Evolutionary conservation across 2,888 invertebrate species (phyloP), one percentile per base, ranked within the genome.

Genomic region (Rapana venosa): DNA sequence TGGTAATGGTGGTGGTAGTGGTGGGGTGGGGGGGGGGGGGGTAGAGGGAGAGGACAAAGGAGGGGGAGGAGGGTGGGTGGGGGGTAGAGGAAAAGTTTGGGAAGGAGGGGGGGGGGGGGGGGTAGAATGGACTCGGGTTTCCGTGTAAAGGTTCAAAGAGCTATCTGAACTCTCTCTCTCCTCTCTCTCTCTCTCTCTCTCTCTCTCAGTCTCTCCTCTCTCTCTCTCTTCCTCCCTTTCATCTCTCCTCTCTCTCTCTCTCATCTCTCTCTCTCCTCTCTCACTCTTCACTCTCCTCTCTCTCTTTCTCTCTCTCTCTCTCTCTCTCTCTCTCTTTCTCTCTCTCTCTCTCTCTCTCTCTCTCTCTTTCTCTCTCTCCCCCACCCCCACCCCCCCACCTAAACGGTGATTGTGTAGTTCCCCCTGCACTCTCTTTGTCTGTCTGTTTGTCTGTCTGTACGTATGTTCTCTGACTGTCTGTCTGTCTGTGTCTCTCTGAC

Each of bases 151-250:
- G 20, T 61, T 0, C 20, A 13, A 13, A 61, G n/a, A n/a, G n/a
- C n/a, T n/a, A n/a, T n/a, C n/a, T n/a, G n/a, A n/a, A n/a, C 70
- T 70, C 70, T 70, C 70, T 70, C 70, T 70, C 70, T 70, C 22
- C 70, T 70, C 70, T 70, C 70, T 70, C 15, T 70, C 70, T 70
- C 70, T 70, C 70, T 70, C 15, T 70, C 70, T 70, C 70, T 70
- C 70, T 70, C 70, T 70, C 70, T 70, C 70, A 22, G 22, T 70
- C 70, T 70, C 15, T 70, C 70, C 26, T 26, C 2, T 2, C 2
- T n/a, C 26, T 13, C n/a, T 30, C 30, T 47, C 26, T 26, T 32
- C 30, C 35, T 32, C n/a, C 61, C 58, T 61, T 22, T 30, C 35
- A 26, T 26, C 26, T 26, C 26, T 26, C 26, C 70, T 70, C 70